phyloP scores from a whole-genome alignment of 1,140 invertebrate genomes.

The Gonatopus flavifemur region DNA sequence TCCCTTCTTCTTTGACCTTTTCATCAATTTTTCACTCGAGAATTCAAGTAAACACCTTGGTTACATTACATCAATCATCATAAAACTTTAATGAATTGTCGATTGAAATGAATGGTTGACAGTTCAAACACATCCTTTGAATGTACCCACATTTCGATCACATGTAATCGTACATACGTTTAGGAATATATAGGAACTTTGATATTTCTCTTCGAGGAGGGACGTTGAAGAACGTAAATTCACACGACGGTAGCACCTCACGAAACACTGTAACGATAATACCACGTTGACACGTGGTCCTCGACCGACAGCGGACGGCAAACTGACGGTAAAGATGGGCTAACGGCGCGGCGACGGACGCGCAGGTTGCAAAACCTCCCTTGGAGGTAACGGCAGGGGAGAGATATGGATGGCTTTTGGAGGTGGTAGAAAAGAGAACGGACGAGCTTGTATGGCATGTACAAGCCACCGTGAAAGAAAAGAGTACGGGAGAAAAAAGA shows the following conservation, averaged over 20 bases:
- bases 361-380: conserved; percentile 37
- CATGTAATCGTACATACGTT: too few species aligned
- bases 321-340: conserved; percentile 49
- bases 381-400: conserved; percentile 19
- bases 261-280: conserved; percentile 14
- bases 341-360: conserved; percentile 39
- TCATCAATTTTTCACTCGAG: too few species aligned
- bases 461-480: conserved; percentile 4
- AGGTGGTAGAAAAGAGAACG: conserved; percentile 2
- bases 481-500: conserved; percentile 6
- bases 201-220: too few species aligned
- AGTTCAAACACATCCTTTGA: too few species aligned
- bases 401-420: too few species aligned
- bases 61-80: too few species aligned
- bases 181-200: too few species aligned
- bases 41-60: too few species aligned
- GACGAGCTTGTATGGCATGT: neutral
- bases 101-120: too few species aligned
- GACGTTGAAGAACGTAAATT: conserved; percentile 7
- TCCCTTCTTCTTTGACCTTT: too few species aligned
- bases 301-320: conserved; percentile 55
- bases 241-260: conserved; percentile 14
- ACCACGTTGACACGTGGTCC: conserved; percentile 44
- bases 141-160: too few species aligned
- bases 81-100: too few species aligned